A percentile compares a stretch with the other conserved stretches of the same genome.
These are phyloP conservation scores for Anastatus disparis DNA, from an alignment of 1,140 invertebrate genomes.

Conservation along the genomic window DNA sequence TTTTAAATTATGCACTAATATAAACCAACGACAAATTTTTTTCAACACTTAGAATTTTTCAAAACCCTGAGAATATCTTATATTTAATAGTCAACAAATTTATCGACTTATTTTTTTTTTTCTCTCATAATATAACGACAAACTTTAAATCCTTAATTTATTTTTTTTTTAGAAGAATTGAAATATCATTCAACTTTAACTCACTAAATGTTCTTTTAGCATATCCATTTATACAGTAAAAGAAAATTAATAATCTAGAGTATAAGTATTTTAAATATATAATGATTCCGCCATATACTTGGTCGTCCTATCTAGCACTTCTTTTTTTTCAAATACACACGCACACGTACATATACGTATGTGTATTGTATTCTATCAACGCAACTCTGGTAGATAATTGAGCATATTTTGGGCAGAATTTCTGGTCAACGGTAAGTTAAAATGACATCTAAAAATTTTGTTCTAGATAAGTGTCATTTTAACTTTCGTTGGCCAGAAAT, in stretches of 20 bases:
- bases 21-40: constrained; percentile 28
- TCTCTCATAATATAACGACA: constrained; percentile 17
- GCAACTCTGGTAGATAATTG: no score
- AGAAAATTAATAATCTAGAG: neutral
- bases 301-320: constrained; percentile 22
- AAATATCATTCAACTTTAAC: neutral
- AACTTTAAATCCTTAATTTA: no score
- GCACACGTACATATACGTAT: no score
- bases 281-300: constrained; percentile 5
- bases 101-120: no score
- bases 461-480: no score
- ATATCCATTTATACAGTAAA: constrained; percentile 11
- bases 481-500: no score
- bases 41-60: constrained; percentile 34
- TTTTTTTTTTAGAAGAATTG: neutral
- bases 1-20: neutral
- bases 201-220: neutral
- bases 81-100: constrained; percentile 29
- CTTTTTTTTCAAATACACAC: neutral
- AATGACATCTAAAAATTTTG: no score
- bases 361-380: neutral
- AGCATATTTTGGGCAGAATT: no score
- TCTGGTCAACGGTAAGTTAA: no score
- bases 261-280: no score
- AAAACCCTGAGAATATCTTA: constrained; percentile 32